phyloP scores from a whole-genome alignment of 2,113 vertebrate genomes.

The Hoplias malabaricus region DNA sequence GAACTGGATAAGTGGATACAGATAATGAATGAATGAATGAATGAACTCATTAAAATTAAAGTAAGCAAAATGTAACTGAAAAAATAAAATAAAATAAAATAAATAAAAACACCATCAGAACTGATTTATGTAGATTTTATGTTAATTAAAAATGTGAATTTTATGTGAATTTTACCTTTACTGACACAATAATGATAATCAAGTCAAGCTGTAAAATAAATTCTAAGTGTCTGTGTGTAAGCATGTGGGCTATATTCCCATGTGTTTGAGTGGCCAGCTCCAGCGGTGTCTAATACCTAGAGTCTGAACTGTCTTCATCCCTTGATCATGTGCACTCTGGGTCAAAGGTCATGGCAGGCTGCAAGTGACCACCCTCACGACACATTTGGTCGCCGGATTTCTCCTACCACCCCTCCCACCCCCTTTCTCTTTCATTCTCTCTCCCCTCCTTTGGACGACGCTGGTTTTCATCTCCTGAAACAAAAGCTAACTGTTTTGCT shows the following conservation, averaged over 20 bases:
- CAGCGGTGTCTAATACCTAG: not conserved
- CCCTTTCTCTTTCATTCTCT: slow-evolving; percentile 51
- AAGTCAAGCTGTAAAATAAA: not conserved
- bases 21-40: no score
- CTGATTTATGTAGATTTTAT: not conserved
- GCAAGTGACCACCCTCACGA: slow-evolving; percentile 56
- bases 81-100: no score
- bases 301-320: slow-evolving; percentile 6
- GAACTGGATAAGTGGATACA: no score
- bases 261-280: slow-evolving; percentile 12
- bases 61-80: no score
- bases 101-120: no score
- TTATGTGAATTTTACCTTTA: not conserved
- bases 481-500: slow-evolving; percentile 80
- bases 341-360: slow-evolving; percentile 38
- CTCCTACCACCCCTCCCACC: slow-evolving; percentile 54
- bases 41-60: no score
- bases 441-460: slow-evolving; percentile 52
- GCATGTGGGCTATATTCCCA: not conserved
- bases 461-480: slow-evolving; percentile 72
- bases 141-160: not conserved
- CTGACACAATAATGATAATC: not conserved
- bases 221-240: slow-evolving; percentile 1
- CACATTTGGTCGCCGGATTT: slow-evolving; percentile 61
- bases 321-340: slow-evolving; percentile 46